These are phyloP conservation scores for Acleris laterana DNA, from an alignment of 2,888 invertebrate genomes.

Conservation along the genomic window DNA sequence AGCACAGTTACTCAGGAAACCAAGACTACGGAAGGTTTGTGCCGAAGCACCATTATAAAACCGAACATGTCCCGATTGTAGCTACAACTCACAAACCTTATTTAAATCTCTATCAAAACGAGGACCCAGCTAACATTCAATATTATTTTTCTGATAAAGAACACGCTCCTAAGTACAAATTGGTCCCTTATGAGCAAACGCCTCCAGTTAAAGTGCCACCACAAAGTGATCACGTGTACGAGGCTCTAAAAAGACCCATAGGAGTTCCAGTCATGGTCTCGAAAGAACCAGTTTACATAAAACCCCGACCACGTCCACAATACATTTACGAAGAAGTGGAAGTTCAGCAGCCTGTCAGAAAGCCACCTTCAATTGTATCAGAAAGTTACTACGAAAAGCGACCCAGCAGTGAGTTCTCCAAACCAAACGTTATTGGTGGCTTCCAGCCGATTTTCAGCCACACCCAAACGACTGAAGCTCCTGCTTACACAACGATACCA, in stretches of 20 bases:
- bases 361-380: conserved; percentile 64
- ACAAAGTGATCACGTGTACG: conserved; percentile 51
- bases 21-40: conserved; percentile 56
- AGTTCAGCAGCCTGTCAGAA: conserved; percentile 53
- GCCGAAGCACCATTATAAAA: conserved; percentile 58
- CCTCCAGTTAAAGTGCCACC: conserved; percentile 64
- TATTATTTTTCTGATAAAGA: conserved; percentile 73
- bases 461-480: conserved; percentile 52
- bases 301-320: conserved; percentile 66
- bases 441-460: conserved; percentile 68
- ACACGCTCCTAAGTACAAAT: conserved; percentile 67
- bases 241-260: conserved; percentile 54
- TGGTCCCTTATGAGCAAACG: conserved; percentile 80
- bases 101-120: conserved; percentile 58
- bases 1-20: conserved; percentile 49
- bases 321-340: conserved; percentile 58
- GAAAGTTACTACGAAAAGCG: conserved; percentile 74
- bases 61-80: conserved; percentile 52
- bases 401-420: conserved; percentile 47
- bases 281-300: conserved; percentile 64
- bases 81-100: conserved; percentile 62
- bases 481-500: conserved; percentile 50
- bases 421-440: conserved; percentile 68
- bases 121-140: conserved; percentile 60
- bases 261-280: conserved; percentile 54